Base-by-base conservation (phyloP, 92 coral and sea anemone genomes). In the Zoanthus gigantus region DNA sequence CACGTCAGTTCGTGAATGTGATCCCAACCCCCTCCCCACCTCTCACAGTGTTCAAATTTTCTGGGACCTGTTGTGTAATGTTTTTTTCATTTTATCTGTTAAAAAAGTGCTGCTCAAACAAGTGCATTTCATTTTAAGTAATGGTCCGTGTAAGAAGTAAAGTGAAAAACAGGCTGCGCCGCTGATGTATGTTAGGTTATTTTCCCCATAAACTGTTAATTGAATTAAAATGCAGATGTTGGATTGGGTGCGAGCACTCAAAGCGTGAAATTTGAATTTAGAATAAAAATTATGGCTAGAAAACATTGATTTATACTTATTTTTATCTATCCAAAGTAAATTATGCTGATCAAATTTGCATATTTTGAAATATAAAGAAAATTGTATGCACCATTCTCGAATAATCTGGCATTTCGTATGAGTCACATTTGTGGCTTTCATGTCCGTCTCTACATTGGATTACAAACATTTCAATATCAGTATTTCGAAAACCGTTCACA, bases 211-310 rank as follows among this genome's bases (percentile, higher is more conserved):
- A 77, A 77, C 47, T 30, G 68, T 67, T 29, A 77, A 77, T 52
- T 77, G 47, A 77, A 50, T 54, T 28, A 77, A 77, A 77, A 23
- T 77, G 18, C 1, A 11, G 82, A 29, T 28, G 9, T 77, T 53
- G 44, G 67, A 77, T 77, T 77, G 82, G 50, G 47, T 77, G 46
- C 15, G 52, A 23, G 45, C 45, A 18, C 79, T 42, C 17, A 75
- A 75, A 48, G 79, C 68, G 68, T 67, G 28, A 77, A 77, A 77
- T 77, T 77, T 77, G 82, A 77, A 77, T 77, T 77, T 77, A 77
- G 82, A 53, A 77, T 0, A 32, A 53, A 77, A 47, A 77, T 23
- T 77, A 28, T 77, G 28, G 23, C 82, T 77, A 53, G 48, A 54
- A 54, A 54, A 46, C 63, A 77, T 50, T 52, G 28, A 77, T 77